phyloP scores from a whole-genome alignment of 2,113 vertebrate genomes.

The Riparia riparia region DNA sequence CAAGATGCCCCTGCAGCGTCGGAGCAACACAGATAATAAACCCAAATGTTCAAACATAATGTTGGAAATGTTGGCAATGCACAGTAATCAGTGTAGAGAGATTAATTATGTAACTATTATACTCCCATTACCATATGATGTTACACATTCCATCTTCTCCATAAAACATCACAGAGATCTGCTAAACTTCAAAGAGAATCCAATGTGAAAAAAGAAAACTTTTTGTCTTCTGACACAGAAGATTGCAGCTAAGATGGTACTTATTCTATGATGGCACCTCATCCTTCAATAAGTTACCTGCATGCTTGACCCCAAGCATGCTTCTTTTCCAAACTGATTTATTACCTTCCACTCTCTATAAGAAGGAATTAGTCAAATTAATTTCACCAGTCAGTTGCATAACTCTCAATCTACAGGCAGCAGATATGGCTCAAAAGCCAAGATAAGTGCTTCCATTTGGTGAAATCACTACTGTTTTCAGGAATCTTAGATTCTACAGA shows the following conservation, averaged over 20 bases:
- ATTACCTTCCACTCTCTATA: neutral
- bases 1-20: neutral
- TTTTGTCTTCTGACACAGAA: neutral
- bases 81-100: neutral
- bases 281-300: neutral
- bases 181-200: neutral
- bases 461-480: neutral
- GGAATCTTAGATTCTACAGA: neutral
- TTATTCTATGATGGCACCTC: neutral
- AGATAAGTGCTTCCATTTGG: neutral
- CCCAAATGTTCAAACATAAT: neutral
- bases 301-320: neutral
- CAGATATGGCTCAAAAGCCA: neutral
- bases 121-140: neutral
- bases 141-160: neutral
- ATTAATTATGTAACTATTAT: neutral
- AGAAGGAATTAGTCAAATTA: neutral
- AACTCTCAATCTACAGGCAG: neutral
- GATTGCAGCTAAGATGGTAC: neutral
- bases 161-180: neutral
- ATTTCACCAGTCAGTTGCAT: neutral
- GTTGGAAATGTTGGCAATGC: neutral
- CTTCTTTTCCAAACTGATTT: neutral
- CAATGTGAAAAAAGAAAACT: neutral
- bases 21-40: neutral